Evolutionary conservation across 2,888 invertebrate species (phyloP), one percentile per base, ranked within the genome.

Genomic region (Myopa testacea): DNA sequence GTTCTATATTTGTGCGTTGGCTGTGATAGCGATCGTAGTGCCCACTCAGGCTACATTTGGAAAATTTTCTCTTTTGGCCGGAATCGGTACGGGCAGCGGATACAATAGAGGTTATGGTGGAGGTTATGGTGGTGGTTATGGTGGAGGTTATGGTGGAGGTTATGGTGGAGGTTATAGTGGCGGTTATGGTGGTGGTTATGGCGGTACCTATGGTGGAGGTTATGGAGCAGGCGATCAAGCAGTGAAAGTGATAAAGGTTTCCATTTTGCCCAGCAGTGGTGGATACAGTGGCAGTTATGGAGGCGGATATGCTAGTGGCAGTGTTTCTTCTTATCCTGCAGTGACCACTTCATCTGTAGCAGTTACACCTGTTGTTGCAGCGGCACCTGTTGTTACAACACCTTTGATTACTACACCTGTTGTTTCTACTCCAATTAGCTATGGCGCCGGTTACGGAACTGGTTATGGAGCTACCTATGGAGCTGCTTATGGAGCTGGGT

Each of bases 11-110:
- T 75, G 40, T 75, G 75, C 60, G 8, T 69, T 38, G 40, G 75
- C 71, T 74, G 19, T 81, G 60, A 67, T 82, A 14, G 80, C 78
- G 67, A 38, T 70, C 4, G 65, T 78, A 34, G 55, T 80, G 0
- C 85, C 85, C 4, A 81, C 81, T 14, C 80, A 80, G 16, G 86
- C 86, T 10, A 86, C 85, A 34, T 85, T 86, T 63, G 82, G 83
- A 78, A 86, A 86, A 73, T 76, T 86, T 68, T 84, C 84, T 38
- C 77, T 86, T 10, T 78, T 86, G 74, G 75, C 83, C 63, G 83
- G 84, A 26, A 81, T 82, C 40, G 65, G 70, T 0, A 63, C 70
- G 52, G 78, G 79, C 4, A 45, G n/a, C n/a, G 63, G 69, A 6
- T 45, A 77, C n/a, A 65, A 55, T 8, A 63, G 71, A n/a, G 78